Base-by-base conservation (phyloP, 2,888 invertebrate genomes). In the Seira musarum region DNA sequence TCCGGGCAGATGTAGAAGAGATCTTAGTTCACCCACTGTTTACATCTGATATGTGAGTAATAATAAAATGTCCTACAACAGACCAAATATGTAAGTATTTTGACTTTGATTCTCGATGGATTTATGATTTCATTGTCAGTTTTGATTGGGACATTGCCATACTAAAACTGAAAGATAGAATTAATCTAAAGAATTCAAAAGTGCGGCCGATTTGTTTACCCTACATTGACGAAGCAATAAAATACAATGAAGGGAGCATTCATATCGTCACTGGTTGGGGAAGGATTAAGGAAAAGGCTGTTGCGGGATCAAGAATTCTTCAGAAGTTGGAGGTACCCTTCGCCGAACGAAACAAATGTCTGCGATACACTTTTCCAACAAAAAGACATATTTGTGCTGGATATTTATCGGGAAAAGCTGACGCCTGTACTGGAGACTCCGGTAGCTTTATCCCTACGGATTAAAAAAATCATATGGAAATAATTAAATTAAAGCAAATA, bases 181-280 rank as follows among this genome's bases (percentile, higher is more conserved):
- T 78, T 6, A 72, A 78, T 22, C 25, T 78, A 1, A 60, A 60
- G 17, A 72, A 40, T 15, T 35, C 21, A 5, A 61, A 30, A 30
- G 61, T 72, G 1, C 15, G 46, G 1, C 71, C 78, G 21, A 53
- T 72, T 17, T 78, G 78, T n/a, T 49, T 78, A n/a, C 78, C 78
- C 0, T 24, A 60, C 21, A 24, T 77, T 10, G 5, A 46, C 1
- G 77, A 77, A 8, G 13, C 10, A 5, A 60, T 74, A 17, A 5
- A 25, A 0, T 77, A 30, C 6, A 8, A 46, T 73, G 49, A 53
- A 15, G 19, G 24, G 8, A 22, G 46, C 35, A 10, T 1, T 0
- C 13, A 57, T 13, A 60, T 57, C 2, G 78, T 72, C 5, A 49
- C 72, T n/a, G 78, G 78, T 24, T 78, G 72, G 71, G 78, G 78